These are phyloP conservation scores for Akabosia matsudoensis DNA, from an alignment of 1,140 invertebrate genomes.

Conservation along the genomic window DNA sequence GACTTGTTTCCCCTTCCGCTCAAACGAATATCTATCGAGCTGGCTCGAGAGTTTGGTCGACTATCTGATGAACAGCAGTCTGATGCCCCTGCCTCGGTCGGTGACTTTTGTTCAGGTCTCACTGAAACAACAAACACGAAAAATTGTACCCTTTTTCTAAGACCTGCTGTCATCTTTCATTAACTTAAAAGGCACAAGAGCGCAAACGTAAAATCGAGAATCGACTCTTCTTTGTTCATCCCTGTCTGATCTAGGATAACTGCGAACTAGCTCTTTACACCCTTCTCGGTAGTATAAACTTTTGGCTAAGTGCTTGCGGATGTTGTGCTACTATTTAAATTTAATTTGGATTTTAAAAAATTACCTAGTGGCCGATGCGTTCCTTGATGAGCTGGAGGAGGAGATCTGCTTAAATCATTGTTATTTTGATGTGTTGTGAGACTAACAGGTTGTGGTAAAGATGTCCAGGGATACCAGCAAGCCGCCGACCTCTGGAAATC, in stretches of 20 bases:
- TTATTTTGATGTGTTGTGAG: conserved; percentile 35
- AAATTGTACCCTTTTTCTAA: background rate
- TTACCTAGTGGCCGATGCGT: conserved; percentile 44
- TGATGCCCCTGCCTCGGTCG: conserved; percentile 38
- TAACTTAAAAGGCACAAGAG: background rate
- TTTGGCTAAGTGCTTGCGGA: too few species aligned
- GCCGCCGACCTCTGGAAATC: conserved; percentile 46
- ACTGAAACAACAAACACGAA: conserved; percentile 24
- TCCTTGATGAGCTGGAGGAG: conserved; percentile 46
- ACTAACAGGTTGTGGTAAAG: conserved; percentile 38
- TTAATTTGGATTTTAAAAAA: too few species aligned
- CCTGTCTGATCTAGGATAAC: background rate
- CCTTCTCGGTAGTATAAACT: too few species aligned
- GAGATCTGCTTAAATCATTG: conserved; percentile 34
- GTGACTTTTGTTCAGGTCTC: conserved; percentile 40
- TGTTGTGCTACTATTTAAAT: too few species aligned
- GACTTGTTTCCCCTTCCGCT: conserved; percentile 25
- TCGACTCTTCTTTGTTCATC: background rate
- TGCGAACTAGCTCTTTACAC: too few species aligned
- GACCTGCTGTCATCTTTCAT: conserved; percentile 7
- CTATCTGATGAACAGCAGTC: conserved; percentile 45
- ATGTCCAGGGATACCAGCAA: conserved; percentile 47
- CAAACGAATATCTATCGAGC: conserved; percentile 45
- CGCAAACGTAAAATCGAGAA: background rate
- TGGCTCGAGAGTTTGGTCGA: conserved; percentile 44